These are phyloP conservation scores for Vanessa tameamea DNA, from an alignment of 1,140 invertebrate genomes.

Conservation along the genomic window DNA sequence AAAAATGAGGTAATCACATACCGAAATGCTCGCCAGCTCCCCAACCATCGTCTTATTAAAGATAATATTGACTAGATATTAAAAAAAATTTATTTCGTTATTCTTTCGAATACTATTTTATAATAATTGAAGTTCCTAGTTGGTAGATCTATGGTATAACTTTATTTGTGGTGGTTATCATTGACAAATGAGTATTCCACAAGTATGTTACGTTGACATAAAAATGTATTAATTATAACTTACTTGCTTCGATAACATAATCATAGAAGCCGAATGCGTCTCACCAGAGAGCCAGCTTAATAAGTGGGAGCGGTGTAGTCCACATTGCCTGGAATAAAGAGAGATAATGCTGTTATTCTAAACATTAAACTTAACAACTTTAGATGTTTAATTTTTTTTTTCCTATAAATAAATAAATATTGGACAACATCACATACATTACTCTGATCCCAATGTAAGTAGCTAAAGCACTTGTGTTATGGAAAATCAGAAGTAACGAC, in stretches of 20 bases:
- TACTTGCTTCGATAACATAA: conserved; percentile 27
- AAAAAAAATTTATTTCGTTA: neutral
- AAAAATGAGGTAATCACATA: too few relatives aligned
- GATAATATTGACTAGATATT: conserved; percentile 3
- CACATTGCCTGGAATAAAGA: conserved; percentile 59
- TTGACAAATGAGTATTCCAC: neutral
- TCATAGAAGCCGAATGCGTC: conserved; percentile 3
- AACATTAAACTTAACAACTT: neutral
- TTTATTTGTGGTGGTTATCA: neutral
- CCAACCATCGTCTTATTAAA: neutral
- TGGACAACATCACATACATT: too few relatives aligned
- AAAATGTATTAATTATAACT: conserved; percentile 44
- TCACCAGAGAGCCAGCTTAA: conserved; percentile 41
- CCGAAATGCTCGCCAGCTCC: too few relatives aligned
- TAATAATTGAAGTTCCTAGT: too few relatives aligned
- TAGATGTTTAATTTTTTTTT: neutral
- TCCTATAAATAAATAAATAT: too few relatives aligned
- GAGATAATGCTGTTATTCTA: too few relatives aligned
- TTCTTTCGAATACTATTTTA: too few relatives aligned
- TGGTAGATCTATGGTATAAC: too few relatives aligned
- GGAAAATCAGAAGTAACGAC: too few relatives aligned
- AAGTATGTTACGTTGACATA: neutral
- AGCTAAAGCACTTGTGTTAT: too few relatives aligned
- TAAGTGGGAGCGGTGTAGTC: conserved; percentile 74
- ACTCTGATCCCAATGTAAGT: too few relatives aligned